Evolutionary conservation across 2,113 vertebrate species (phyloP).

Genomic region (Geococcyx californianus): DNA sequence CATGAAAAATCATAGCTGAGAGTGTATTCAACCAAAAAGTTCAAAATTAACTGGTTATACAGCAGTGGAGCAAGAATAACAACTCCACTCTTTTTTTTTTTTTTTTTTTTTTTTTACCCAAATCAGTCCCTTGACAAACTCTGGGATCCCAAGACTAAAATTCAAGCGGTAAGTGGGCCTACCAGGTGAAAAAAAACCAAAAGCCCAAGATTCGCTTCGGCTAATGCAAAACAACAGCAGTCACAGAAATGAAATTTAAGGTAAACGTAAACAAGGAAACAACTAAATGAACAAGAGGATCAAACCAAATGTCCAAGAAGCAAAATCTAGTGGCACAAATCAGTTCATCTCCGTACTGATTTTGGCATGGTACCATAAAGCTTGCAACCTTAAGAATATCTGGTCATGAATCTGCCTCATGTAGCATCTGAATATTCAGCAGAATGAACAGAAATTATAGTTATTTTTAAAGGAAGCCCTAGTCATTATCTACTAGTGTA

Average conservation of each 20-base stretch:
- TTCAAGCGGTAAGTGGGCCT: rapidly evolving
- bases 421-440: neutral
- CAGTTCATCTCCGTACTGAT: rapidly evolving
- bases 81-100: rapidly evolving
- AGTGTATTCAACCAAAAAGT: neutral
- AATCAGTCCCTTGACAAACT: neutral
- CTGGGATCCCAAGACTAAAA: neutral
- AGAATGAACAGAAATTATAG: neutral
- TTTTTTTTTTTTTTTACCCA: rapidly evolving
- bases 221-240: neutral
- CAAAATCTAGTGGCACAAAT: neutral
- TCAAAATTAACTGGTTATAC: neutral
- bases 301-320: neutral
- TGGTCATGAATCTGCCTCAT: neutral
- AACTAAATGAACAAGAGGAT: neutral
- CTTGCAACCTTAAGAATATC: rapidly evolving
- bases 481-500: rapidly evolving
- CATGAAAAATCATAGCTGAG: neutral
- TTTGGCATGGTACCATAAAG: neutral
- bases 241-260: neutral
- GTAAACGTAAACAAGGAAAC: neutral
- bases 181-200: neutral
- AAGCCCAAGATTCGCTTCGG: neutral
- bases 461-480: neutral
- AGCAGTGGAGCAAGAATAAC: neutral